Conservation (phyloP, 2,888 invertebrate genomes). For the Troides aeacus region DNA sequence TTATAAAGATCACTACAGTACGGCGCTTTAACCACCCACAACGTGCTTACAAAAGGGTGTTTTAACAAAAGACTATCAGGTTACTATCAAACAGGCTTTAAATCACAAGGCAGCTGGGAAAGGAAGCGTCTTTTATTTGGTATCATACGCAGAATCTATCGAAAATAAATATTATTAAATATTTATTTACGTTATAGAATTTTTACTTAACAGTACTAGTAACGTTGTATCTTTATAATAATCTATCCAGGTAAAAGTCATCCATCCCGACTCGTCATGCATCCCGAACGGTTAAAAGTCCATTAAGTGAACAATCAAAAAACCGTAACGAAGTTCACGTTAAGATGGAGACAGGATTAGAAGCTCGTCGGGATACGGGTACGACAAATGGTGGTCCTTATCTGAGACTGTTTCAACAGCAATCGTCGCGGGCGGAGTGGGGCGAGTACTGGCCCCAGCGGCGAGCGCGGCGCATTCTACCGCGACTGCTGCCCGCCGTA, state of each 20-base stretch:
- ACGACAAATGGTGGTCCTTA: conserved; percentile 64
- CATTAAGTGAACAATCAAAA: conserved; percentile 39
- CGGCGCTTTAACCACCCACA: conserved; percentile 38
- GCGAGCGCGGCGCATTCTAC: conserved; percentile 57
- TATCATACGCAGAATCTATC: too few relatives aligned
- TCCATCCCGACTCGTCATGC: background rate
- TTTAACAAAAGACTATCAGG: conserved; percentile 49
- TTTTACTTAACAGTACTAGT: background rate
- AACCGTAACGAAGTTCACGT: conserved; percentile 58
- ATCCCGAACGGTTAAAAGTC: conserved; percentile 2
- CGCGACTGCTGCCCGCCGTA: conserved; percentile 58
- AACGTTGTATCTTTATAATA: background rate
- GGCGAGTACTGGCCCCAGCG: conserved; percentile 35
- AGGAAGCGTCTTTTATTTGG: background rate
- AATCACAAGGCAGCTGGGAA: conserved; percentile 43
- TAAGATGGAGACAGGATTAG: conserved; percentile 63
- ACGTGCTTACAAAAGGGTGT: conserved; percentile 40
- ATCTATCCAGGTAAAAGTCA: conserved; percentile 4
- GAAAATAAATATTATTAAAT: too few relatives aligned
- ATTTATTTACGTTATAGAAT: too few relatives aligned
- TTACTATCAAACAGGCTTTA: conserved; percentile 43
- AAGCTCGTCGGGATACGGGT: conserved; percentile 56
- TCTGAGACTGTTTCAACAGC: conserved; percentile 64
- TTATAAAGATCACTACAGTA: conserved; percentile 20
- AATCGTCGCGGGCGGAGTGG: conserved; percentile 58